These are phyloP conservation scores for Trachelus iudaicus DNA, from an alignment of 2,888 invertebrate species.

Conservation along the genomic window DNA sequence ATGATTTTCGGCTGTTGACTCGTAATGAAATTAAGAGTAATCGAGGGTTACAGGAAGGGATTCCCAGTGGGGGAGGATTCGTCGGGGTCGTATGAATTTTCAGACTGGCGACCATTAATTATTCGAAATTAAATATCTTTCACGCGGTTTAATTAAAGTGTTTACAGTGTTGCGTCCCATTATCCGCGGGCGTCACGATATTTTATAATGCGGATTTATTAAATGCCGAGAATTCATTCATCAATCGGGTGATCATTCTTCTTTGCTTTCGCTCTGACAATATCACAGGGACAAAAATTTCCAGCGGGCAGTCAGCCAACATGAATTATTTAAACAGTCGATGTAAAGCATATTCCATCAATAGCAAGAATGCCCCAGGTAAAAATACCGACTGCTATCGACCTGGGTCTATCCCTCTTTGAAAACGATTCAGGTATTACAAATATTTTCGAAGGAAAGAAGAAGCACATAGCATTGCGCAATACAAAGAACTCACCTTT, in stretches of 20 bases:
- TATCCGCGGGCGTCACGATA: conserved; percentile 27
- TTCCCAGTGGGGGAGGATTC: conserved; percentile 34
- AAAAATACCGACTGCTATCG: not conserved
- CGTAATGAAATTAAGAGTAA: conserved; percentile 53
- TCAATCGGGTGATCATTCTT: conserved; percentile 26
- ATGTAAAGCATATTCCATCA: not conserved
- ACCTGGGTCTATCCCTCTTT: not conserved
- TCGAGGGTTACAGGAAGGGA: conserved; percentile 26
- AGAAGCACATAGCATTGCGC: not conserved
- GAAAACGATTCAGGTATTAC: not conserved
- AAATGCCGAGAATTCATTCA: conserved; percentile 44
- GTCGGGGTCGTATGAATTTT: conserved; percentile 41
- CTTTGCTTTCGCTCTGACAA: not conserved
- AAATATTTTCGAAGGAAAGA: not conserved
- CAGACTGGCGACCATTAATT: conserved; percentile 52
- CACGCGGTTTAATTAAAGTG: conserved; percentile 58
- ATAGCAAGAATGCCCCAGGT: not conserved
- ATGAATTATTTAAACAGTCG: not conserved
- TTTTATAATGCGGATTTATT: conserved; percentile 47
- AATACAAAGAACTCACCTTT: not conserved
- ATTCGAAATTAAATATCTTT: conserved; percentile 60
- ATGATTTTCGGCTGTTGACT: conserved; percentile 39
- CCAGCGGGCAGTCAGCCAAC: not conserved
- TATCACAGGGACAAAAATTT: not conserved
- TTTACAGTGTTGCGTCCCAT: conserved; percentile 48